Base-by-base conservation (phyloP, 37 sponge, comb jelly and placozoan genomes). In the Tethya wilhelma region DNA sequence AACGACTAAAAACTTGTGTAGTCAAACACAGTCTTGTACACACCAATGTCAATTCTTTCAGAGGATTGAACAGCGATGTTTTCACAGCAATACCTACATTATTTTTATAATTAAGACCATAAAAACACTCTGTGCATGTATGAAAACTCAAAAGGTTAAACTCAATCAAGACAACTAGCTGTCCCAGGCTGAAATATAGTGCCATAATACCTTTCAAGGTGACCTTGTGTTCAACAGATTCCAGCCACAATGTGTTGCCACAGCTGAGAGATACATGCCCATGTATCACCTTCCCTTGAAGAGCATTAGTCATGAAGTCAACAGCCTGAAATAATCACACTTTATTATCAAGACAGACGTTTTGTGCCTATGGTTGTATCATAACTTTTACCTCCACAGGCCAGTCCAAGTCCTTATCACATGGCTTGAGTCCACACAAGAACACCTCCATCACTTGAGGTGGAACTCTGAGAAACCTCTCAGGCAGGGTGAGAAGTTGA, bases 381-480 rank as follows among this genome's bases (percentile, higher is more conserved):
- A 49, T 9, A 49, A 69, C 43, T 2, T 7, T 58, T 62, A 73
- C 79, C 56, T 86, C 64, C 6, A 43, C 34, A 7, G 91, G 63
- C 91, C 91, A 93, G 38, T 93, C 94, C 34, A 17, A 56, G 63
- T 93, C 94, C 11, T 44, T 42, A 64, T 93, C 94, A 8, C 53
- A 38, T 12, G 94, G 90, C 46, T 44, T 86, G 3, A 89, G 26
- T 40, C 81, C 60, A 81, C 90, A 93, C 12, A 89, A 31, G 63
- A 58, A 86, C 0, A 44, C 73, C 68, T 93, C 94, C 9, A 86
- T 45, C 20, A 93, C 94, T 56, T 82, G 86, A 44, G 86, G 59
- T 42, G 90, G 83, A 19, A 74, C 29, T 1, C 33, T 49, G 38
- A 79, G 14, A 43, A 93, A 73, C 9, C 53, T 49, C 8, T 45